Evolutionary conservation across 2,113 vertebrate genomes (phyloP), one percentile per base, ranked within the genome.

Genomic region (Psammodynastes pulverulentus): DNA sequence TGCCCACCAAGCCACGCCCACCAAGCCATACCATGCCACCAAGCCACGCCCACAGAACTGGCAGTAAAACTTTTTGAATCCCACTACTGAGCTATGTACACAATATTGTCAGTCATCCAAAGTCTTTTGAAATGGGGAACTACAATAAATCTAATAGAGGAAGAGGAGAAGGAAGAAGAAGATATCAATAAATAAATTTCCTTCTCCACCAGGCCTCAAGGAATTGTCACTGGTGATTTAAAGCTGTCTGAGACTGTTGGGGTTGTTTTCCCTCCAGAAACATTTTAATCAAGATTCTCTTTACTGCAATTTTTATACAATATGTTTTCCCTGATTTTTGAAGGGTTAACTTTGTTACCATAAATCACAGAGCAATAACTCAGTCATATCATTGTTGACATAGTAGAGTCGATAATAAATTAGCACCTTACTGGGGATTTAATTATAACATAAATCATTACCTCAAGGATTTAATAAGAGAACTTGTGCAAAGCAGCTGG

Each of bases 311-410:
- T 84, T 91, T 48, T 26, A n/a, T 39, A 58, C 87, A 1, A 94
- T 93, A 92, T n/a, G 2, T 26, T 84, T 86, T 45, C 53, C 56
- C 87, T 89, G 46, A 94, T 93, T 67, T 46, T 84, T 54, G 24
- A n/a, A 21, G 72, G 93, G 85, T 85, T 51, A 34, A 46, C 58
- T 5, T 56, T 49, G 3, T 43, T 45, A 1, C 19, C 91, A 86
- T 93, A 93, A 91, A 93, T 43, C 86, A 86, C 91, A 93, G 84
- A 48, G 43, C 15, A 93, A 92, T 93, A 95, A 94, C 39, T 26
- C 88, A 90, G 93, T 91, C 52, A 85, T 87, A 13, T 24, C 39
- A 67, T 43, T 93, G 86, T 51, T 0, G 87, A 89, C 39, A 13
- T 79, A 9, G n/a, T 85, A 85, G 72, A 91, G 39, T 79, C 89